A percentile compares a stretch with the other conserved stretches of the same genome.
phyloP scores from a whole-genome alignment of 64 coral and sea anemone species.

The Dendronephthya gigantea region DNA sequence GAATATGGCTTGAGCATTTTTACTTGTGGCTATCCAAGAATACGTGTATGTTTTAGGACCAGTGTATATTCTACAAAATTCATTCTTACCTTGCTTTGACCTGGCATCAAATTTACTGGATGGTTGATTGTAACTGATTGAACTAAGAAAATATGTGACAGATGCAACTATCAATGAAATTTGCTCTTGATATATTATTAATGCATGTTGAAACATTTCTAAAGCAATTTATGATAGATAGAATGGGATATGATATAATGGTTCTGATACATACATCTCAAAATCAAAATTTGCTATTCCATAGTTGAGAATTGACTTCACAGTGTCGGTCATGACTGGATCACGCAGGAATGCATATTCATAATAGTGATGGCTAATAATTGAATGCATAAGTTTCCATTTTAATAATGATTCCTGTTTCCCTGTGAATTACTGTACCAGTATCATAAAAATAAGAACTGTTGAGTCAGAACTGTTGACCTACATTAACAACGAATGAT shows the following conservation, averaged over 20 bases:
- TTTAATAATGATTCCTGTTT: too few species aligned
- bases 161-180: not conserved
- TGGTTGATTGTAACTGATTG: not conserved
- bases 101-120: not conserved
- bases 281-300: slow-evolving; percentile 8
- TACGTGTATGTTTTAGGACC: not conserved
- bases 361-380: not conserved
- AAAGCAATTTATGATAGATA: too few species aligned
- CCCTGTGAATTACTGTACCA: too few species aligned
- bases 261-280: not conserved
- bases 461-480: not conserved
- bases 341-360: not conserved
- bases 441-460: not conserved
- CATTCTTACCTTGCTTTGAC: not conserved
- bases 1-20: too few species aligned
- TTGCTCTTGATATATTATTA: not conserved
- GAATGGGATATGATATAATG: too few species aligned
- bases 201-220: not conserved
- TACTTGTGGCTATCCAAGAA: too few species aligned
- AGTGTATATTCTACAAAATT: not conserved
- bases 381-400: too few species aligned
- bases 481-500: not conserved
- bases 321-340: not conserved
- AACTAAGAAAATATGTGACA: not conserved
- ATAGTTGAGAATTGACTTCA: not conserved